Percentiles rank a stretch among this genome's conserved stretches.
Evolutionary conservation across 2,888 invertebrate genomes (phyloP).

Genomic region (Caenorhabditis parvicauda): DNA sequence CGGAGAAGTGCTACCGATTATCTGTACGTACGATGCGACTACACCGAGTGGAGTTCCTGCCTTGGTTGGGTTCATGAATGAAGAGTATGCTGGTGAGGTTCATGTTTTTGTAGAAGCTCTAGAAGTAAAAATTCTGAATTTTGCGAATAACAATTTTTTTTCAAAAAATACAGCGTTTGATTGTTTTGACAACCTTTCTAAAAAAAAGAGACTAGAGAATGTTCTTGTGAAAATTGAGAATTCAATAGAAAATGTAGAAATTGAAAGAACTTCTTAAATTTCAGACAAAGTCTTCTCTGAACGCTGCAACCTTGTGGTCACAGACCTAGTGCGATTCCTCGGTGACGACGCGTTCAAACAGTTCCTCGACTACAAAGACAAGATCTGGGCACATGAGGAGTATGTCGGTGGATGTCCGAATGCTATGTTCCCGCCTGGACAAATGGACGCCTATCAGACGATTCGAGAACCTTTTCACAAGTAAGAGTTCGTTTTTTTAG

Average conservation of each 20-base stretch:
- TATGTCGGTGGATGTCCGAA: conserved; percentile 66
- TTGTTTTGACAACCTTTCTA: not conserved
- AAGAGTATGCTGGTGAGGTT: conserved; percentile 25
- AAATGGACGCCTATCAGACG: conserved; percentile 36
- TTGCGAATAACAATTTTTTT: too few relatives aligned
- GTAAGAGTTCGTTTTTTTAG: conserved; percentile 11
- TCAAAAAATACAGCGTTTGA: too few relatives aligned
- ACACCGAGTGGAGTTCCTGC: conserved; percentile 62
- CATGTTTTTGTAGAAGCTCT: not conserved
- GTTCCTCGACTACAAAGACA: conserved; percentile 60
- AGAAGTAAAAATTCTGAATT: not conserved
- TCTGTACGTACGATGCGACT: conserved; percentile 30
- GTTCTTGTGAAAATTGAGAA: not conserved
- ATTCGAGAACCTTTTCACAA: conserved; percentile 39
- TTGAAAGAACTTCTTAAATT: not conserved
- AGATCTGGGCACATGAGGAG: conserved; percentile 64
- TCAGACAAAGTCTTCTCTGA: conserved; percentile 44
- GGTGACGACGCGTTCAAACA: conserved; percentile 33
- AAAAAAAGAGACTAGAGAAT: too few relatives aligned
- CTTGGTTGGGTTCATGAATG: conserved; percentile 63
- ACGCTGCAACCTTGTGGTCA: conserved; percentile 63
- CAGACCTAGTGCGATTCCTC: conserved; percentile 36
- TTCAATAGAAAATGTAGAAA: not conserved
- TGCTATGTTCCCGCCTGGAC: conserved; percentile 62
- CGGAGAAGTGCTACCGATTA: conserved; percentile 10